A percentile compares a stretch with the other conserved stretches of the same genome.
Conservation (phyloP, 2,113 vertebrate genomes). For the Hippopotamus amphibius region DNA sequence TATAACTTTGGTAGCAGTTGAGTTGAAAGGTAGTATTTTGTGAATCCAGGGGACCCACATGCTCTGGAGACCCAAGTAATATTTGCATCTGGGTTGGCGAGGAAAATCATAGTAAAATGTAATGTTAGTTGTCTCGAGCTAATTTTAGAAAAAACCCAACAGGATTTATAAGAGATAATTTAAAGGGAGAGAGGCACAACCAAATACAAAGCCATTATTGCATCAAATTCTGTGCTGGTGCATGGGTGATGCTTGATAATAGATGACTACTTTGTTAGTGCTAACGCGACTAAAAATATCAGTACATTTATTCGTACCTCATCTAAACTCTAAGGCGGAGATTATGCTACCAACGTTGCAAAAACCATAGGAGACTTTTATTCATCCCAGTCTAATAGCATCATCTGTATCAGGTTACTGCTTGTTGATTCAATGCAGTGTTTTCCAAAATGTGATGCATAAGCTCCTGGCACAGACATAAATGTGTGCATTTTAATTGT, state of each 20-base stretch:
- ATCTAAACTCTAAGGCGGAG: not conserved
- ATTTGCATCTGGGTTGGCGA: constrained; percentile 21
- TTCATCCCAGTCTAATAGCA: not conserved
- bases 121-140: not conserved
- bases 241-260: not conserved
- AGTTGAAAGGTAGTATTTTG: constrained; percentile 13
- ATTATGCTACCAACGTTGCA: not conserved
- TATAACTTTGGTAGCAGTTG: not conserved
- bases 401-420: not conserved
- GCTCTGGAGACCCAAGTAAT: not conserved
- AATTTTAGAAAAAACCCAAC: constrained; percentile 39
- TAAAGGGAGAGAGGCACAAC: not conserved
- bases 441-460: not conserved
- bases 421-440: not conserved
- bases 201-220: not conserved
- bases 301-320: not conserved
- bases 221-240: not conserved
- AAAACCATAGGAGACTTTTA: not conserved
- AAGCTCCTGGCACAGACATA: not conserved
- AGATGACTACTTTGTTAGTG: not conserved
- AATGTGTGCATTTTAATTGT: not conserved
- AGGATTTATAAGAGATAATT: not conserved
- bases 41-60: not conserved
- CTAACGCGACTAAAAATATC: not conserved
- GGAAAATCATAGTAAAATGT: not conserved